Evolutionary conservation across 1,140 invertebrate species (phyloP), one percentile per base, ranked within the genome.

Genomic region (Eumaeus atala): DNA sequence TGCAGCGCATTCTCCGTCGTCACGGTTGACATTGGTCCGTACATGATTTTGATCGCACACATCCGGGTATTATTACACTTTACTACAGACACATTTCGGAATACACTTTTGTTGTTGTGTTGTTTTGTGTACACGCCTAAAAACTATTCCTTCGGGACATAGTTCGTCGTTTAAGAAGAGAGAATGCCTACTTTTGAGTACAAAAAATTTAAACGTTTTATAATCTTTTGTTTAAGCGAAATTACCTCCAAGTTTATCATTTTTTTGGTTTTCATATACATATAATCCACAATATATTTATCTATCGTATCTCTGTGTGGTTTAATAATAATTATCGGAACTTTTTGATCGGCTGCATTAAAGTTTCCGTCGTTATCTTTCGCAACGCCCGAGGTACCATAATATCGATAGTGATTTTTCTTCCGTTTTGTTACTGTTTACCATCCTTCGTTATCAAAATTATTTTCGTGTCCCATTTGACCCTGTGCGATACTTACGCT

Each of bases 271-370:
- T 61, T 62, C 11, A 16, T 48, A 9, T 37, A 37, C 17, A 67
- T 48, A 28, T 63, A 63, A 1, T 56, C 40, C 3, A 18, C 47
- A 9, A 69, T 69, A 44, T 62, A 57, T 0, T 18, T 17, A 5
- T 51, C 35, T 0, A 51, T 47, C 3, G 52, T 56, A 0, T 49
- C 14, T 34, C 59, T 64, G 35, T 64, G 42, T 16, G 67, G 54
- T 6, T 67, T 65, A 1, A 57, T 58, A n/a, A 70, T 63, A 58
- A 70, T 65, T 11, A 70, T 14, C 7, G 67, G 61, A 8, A 56
- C 38, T 48, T 52, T 52, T 9, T 33, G 55, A 1, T 64, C 62
- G 9, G 64, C 64, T 0, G 67, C 61, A 47, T 54, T 64, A 57
- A 70, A 70, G n/a, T 62, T 66, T 42, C 12, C 9, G 12, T 52